Evolutionary conservation across 2,797 vertebrate species (phyloP).

Genomic region (Cynopterus sphinx): DNA sequence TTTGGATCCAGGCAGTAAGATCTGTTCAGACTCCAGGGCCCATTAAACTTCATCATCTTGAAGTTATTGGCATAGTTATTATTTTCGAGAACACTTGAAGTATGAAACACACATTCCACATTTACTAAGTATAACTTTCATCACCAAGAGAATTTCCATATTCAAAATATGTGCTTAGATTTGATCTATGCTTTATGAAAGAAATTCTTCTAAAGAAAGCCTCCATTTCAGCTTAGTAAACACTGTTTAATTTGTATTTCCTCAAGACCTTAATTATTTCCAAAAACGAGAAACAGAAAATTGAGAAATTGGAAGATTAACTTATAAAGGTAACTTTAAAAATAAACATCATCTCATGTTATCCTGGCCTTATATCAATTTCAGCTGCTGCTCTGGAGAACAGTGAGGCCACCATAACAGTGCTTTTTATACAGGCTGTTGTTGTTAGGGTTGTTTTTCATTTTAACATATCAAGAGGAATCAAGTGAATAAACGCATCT

Average conservation of each 20-base stretch:
- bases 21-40: slow-evolving; percentile 77
- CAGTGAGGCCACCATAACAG: not conserved
- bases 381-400: slow-evolving; percentile 51
- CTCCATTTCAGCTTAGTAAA: slow-evolving; percentile 73
- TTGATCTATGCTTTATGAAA: slow-evolving; percentile 79
- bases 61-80: slow-evolving; percentile 79
- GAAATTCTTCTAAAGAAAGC: slow-evolving; percentile 67
- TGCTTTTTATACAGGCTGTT: not conserved
- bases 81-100: slow-evolving; percentile 75
- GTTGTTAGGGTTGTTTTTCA: not conserved
- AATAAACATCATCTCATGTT: slow-evolving; percentile 72
- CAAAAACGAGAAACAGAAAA: slow-evolving; percentile 72
- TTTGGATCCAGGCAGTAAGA: slow-evolving; percentile 75
- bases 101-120: slow-evolving; percentile 80
- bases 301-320: slow-evolving; percentile 70
- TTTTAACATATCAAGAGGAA: not conserved
- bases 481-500: not conserved
- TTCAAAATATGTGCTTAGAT: slow-evolving; percentile 75
- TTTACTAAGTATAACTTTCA: slow-evolving; percentile 82
- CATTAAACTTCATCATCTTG: slow-evolving; percentile 81
- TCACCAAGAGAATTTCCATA: slow-evolving; percentile 79
- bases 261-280: slow-evolving; percentile 76
- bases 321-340: slow-evolving; percentile 79
- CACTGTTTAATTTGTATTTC: slow-evolving; percentile 77
- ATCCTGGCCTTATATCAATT: not conserved